A percentile compares a stretch with the other conserved stretches of the same genome.
These are phyloP conservation scores for Leptosomus discolor DNA, from an alignment of 2,113 vertebrate genomes.

Conservation along the genomic window DNA sequence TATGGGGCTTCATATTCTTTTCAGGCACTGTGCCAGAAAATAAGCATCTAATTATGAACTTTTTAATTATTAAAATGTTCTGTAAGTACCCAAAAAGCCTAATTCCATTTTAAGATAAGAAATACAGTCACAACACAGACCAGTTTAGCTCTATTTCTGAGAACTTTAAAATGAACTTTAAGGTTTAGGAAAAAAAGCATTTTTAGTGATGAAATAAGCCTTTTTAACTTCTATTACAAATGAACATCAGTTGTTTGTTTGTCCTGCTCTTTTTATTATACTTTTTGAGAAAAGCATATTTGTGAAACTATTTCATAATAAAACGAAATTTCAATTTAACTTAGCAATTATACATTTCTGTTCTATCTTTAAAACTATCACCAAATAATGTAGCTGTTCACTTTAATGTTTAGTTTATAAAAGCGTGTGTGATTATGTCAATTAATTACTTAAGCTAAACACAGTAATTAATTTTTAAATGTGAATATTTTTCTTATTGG, in stretches of 20 bases:
- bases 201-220: conserved; percentile 16
- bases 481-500: conserved; percentile 21
- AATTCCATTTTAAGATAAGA: conserved; percentile 58
- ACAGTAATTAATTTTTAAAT: conserved; percentile 60
- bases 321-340: conserved; percentile 25
- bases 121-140: not conserved
- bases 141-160: not conserved
- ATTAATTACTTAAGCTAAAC: conserved; percentile 56
- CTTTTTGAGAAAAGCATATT: not conserved
- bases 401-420: conserved; percentile 46
- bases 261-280: not conserved
- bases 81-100: not conserved
- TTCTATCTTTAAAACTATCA: conserved; percentile 27
- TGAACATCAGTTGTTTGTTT: conserved; percentile 29
- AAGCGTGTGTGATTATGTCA: conserved; percentile 34
- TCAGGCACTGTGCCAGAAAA: conserved; percentile 16
- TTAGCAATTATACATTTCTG: not conserved
- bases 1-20: conserved; percentile 35
- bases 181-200: not conserved
- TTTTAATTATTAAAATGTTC: conserved; percentile 49
- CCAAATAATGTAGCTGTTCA: not conserved
- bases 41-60: conserved; percentile 34
- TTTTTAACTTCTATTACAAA: conserved; percentile 9
- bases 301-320: conserved; percentile 25
- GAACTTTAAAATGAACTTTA: conserved; percentile 11